Conservation (phyloP, 2,888 invertebrate genomes). For the Bruchidius siliquastri region DNA sequence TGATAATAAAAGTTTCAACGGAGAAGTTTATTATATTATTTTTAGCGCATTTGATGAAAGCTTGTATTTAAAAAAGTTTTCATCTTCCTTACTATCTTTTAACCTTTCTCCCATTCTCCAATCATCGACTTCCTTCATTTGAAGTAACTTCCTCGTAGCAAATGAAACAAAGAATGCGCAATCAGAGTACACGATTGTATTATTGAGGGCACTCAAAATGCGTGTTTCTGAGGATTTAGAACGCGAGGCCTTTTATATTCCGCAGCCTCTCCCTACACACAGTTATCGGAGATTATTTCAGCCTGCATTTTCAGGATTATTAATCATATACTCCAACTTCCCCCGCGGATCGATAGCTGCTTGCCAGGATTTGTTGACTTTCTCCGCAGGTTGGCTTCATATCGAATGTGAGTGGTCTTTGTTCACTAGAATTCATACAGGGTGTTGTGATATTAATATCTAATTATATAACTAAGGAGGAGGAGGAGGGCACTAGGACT, state of each 20-base stretch:
- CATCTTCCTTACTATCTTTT: neutral
- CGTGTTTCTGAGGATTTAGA: neutral
- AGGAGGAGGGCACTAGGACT: too few relatives aligned
- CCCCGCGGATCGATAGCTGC: neutral
- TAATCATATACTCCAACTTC: neutral
- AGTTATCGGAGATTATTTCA: neutral
- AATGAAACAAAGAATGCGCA: neutral
- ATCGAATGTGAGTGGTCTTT: neutral
- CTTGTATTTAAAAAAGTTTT: too few relatives aligned
- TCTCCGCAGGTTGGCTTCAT: neutral
- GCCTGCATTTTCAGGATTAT: neutral
- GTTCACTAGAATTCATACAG: neutral
- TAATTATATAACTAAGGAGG: too few relatives aligned
- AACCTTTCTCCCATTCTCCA: neutral
- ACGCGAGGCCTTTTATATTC: neutral
- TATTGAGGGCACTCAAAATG: neutral
- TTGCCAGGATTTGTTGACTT: neutral
- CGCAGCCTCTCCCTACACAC: neutral
- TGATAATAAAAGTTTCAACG: too few relatives aligned
- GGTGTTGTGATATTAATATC: too few relatives aligned
- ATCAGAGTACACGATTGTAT: neutral
- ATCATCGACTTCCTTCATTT: neutral
- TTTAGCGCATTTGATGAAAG: too few relatives aligned
- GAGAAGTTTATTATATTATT: too few relatives aligned
- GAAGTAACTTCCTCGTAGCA: neutral